These are phyloP conservation scores for Panagrolaimus sp. DNA, from an alignment of 1,140 invertebrate species.

Conservation along the genomic window DNA sequence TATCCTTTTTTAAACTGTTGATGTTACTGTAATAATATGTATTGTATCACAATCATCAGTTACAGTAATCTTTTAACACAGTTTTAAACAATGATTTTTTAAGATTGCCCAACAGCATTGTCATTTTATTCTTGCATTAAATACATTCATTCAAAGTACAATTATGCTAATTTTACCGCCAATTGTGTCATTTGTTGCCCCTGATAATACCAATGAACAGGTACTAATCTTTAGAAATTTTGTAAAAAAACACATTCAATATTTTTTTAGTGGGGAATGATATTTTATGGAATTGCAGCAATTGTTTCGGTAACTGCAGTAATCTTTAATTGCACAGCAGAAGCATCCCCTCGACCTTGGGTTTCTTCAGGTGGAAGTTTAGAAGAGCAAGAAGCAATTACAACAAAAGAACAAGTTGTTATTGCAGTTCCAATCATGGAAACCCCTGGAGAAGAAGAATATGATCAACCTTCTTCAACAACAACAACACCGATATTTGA, in stretches of 20 bases:
- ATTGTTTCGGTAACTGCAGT: constrained; percentile 23
- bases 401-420: no score
- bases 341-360: constrained; percentile 23
- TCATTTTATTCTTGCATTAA: constrained; percentile 36
- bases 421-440: no score
- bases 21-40: neutral
- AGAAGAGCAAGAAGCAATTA: no score
- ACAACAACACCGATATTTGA: no score
- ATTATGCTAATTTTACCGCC: constrained; percentile 34
- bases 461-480: no score
- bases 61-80: neutral
- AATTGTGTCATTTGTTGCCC: constrained; percentile 32
- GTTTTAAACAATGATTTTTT: neutral
- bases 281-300: constrained; percentile 24
- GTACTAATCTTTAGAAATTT: constrained; percentile 19
- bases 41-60: constrained; percentile 3
- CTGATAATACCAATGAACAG: constrained; percentile 38
- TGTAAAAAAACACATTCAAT: neutral
- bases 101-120: constrained; percentile 40
- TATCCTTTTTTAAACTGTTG: neutral
- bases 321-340: constrained; percentile 26
- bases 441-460: no score
- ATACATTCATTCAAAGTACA: constrained; percentile 26
- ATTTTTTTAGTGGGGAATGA: constrained; percentile 28
- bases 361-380: neutral